These are phyloP conservation scores for Burhinus oedicnemus DNA, from an alignment of 2,113 vertebrate species.

Conservation along the genomic window DNA sequence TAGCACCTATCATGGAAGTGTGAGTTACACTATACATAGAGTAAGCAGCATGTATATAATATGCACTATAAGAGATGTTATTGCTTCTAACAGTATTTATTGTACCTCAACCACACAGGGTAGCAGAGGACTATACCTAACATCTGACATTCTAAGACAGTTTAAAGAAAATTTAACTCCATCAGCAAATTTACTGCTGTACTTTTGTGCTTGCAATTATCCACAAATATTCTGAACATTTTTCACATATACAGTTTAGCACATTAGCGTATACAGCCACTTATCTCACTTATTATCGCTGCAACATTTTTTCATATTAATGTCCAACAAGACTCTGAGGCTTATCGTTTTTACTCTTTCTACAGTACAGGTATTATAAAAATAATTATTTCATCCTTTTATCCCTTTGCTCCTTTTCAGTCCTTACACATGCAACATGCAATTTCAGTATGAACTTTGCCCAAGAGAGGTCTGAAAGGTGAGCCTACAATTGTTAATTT, in stretches of 20 bases:
- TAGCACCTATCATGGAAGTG: background rate
- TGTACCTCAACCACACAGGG: background rate
- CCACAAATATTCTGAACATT: background rate
- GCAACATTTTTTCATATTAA: background rate
- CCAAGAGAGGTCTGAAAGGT: background rate
- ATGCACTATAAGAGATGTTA: background rate
- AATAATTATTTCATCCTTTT: background rate
- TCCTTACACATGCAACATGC: background rate
- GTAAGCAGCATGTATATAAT: background rate
- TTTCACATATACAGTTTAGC: background rate
- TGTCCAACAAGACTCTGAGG: background rate
- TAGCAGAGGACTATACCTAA: background rate
- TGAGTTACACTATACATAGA: background rate
- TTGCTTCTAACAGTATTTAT: background rate
- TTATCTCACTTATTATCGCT: background rate
- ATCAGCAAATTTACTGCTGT: background rate
- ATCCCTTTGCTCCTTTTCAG: background rate
- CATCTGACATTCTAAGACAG: background rate
- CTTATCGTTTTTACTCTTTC: background rate
- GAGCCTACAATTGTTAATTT: background rate
- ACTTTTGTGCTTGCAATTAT: background rate
- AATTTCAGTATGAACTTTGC: background rate
- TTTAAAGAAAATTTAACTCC: background rate
- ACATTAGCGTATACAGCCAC: background rate
- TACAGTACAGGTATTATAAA: background rate